phyloP scores from a whole-genome alignment of 2,888 invertebrate genomes.

The Ophraella communa region DNA sequence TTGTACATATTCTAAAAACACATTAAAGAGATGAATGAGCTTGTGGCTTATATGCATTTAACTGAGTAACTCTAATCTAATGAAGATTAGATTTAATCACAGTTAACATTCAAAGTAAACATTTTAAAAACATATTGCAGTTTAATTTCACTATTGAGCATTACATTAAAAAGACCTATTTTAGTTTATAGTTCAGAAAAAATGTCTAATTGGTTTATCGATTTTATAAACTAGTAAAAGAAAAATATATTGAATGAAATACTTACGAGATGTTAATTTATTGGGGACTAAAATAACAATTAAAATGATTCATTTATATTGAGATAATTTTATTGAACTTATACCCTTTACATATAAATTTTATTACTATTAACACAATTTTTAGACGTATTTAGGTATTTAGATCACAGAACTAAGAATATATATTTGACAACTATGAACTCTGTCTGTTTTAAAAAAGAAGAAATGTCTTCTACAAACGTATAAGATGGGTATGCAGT shows the following conservation, averaged over 20 bases:
- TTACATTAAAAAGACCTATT: not conserved
- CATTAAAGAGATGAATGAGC: not conserved
- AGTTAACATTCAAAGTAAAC: not conserved
- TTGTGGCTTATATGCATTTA: too few relatives aligned
- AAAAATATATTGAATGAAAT: not conserved
- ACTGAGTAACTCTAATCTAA: not conserved
- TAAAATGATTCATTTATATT: not conserved
- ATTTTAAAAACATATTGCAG: not conserved
- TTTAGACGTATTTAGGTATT: not conserved
- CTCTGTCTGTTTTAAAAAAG: not conserved
- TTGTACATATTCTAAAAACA: conserved; percentile 86
- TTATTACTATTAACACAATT: conserved; percentile 1
- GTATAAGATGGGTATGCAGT: too few relatives aligned
- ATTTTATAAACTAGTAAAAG: not conserved
- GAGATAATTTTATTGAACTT: not conserved
- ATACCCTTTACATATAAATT: not conserved
- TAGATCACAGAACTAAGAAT: not conserved
- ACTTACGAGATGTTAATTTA: not conserved
- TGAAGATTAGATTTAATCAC: not conserved
- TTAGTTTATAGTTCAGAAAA: not conserved
- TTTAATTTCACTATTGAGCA: not conserved
- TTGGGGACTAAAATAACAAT: not conserved
- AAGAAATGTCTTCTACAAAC: not conserved
- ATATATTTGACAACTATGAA: not conserved
- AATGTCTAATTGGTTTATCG: conserved; percentile 5